These are phyloP conservation scores for Fragum fragum DNA, from an alignment of 2,888 invertebrate genomes.

Conservation along the genomic window DNA sequence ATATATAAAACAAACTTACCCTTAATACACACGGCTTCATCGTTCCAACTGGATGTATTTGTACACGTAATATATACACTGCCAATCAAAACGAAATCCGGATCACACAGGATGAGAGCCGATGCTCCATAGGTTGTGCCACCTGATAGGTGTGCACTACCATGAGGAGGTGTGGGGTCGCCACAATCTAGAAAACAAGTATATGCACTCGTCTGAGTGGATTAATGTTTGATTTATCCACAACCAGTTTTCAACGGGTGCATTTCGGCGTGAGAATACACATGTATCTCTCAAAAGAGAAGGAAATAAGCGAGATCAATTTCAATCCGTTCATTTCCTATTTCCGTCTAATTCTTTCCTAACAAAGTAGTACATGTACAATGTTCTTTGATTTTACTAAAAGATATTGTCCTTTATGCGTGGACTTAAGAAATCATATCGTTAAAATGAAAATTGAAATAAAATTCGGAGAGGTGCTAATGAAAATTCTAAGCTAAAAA, in stretches of 20 bases:
- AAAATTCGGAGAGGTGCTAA: too few relatives aligned
- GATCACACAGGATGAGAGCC: constrained; percentile 7
- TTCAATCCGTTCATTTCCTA: too few relatives aligned
- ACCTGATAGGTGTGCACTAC: neutral
- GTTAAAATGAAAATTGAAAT: too few relatives aligned
- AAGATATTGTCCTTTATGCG: too few relatives aligned
- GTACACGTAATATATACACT: neutral
- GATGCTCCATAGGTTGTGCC: neutral
- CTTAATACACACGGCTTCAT: neutral
- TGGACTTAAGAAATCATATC: too few relatives aligned
- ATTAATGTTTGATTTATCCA: neutral
- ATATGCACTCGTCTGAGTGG: constrained; percentile 2
- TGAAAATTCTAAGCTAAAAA: too few relatives aligned
- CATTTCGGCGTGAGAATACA: too few relatives aligned
- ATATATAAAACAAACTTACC: neutral
- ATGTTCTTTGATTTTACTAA: too few relatives aligned
- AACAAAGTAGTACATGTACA: too few relatives aligned
- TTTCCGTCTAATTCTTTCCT: too few relatives aligned
- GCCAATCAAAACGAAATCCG: neutral
- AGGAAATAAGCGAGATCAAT: too few relatives aligned
- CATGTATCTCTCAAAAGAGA: too few relatives aligned
- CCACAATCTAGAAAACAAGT: constrained; percentile 39
- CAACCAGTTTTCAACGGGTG: neutral
- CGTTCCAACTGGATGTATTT: constrained; percentile 1
- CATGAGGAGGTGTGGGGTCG: constrained; percentile 13